A percentile compares a stretch with the other conserved stretches of the same genome.
Evolutionary conservation across 2,113 vertebrate species (phyloP).

Genomic region (Tursiops truncatus): DNA sequence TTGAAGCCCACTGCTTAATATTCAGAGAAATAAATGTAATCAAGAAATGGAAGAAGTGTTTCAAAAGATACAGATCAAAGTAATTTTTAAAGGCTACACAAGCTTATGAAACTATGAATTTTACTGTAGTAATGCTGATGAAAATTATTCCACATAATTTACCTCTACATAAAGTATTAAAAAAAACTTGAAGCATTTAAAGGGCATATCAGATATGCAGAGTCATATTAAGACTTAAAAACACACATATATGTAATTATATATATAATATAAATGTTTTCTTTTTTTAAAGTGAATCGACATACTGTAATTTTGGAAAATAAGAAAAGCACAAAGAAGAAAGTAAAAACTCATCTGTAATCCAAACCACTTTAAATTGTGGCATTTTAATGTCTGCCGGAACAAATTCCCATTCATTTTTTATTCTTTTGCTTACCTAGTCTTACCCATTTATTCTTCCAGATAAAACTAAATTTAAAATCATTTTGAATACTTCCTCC

Average conservation of each 20-base stretch:
- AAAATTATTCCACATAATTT: slow-evolving; percentile 8
- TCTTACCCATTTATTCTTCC: slow-evolving; percentile 15
- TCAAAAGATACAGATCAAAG: slow-evolving; percentile 7
- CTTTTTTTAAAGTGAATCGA: not conserved
- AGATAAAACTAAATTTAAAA: slow-evolving; percentile 46
- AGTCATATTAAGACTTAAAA: not conserved
- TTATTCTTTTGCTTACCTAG: slow-evolving; percentile 10
- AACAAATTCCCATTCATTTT: slow-evolving; percentile 29
- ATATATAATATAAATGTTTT: not conserved
- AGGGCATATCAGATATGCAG: not conserved
- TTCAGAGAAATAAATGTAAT: not conserved
- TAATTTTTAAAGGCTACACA: not conserved
- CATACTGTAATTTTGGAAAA: slow-evolving; percentile 11
- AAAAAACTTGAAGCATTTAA: not conserved
- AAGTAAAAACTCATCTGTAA: slow-evolving; percentile 6
- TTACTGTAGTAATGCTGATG: not conserved
- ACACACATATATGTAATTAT: not conserved
- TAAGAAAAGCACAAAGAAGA: not conserved
- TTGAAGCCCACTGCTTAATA: slow-evolving; percentile 11
- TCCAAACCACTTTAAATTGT: not conserved
- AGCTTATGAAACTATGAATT: not conserved
- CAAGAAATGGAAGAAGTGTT: slow-evolving; percentile 14
- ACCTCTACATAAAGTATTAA: not conserved
- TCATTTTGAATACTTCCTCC: not conserved
- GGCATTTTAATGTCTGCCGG: not conserved